Evolutionary conservation across 2,113 vertebrate genomes (phyloP), one percentile per base, ranked within the genome.

Genomic region (Nycticryphes semicollaris): DNA sequence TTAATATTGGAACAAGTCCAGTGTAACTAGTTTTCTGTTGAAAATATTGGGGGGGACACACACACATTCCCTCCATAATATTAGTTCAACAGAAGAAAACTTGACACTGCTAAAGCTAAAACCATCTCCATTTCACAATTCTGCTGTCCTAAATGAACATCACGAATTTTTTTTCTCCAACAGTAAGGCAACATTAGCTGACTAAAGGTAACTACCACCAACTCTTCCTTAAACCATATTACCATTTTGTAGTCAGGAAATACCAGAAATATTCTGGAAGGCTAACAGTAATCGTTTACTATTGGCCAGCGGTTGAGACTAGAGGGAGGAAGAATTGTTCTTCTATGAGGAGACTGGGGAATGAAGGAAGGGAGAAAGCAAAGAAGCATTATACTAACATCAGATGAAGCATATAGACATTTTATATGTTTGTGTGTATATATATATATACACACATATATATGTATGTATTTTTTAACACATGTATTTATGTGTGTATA

Each of bases 1-100:
- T 87, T 72, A 87, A 24, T 82, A 96, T 72, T 84, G 48, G 74
- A 96, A 3, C 74, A 89, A 89, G 33, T 37, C 77, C 70, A 93
- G 43, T 30, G 24, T 60, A 94, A 87, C 80, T 81, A 91, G 64
- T 43, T 89, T 94, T 72, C 51, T 78, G 53, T 37, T 56, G 25
- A 84, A 94, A 95, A 95, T 79, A 72, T 3, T 43, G 69, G 39
- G 35, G 69, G 39, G 35, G 19, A 2, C 25, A 89, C 62, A 2
- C 25, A 89, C 62, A 19, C 12, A 10, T 33, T 90, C 33, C 24
- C 20, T 68, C 30, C 62, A 43, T 53, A 67, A 24, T 67, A 21
- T 41, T 56, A 84, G 18, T 48, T 89, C 60, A 75, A 43, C 3
- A 81, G 60, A 64, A 31, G 50, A 90, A 87, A 69, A 48, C 2